Conservation (phyloP, 2,113 vertebrate species). For the Pristiophorus japonicus region DNA sequence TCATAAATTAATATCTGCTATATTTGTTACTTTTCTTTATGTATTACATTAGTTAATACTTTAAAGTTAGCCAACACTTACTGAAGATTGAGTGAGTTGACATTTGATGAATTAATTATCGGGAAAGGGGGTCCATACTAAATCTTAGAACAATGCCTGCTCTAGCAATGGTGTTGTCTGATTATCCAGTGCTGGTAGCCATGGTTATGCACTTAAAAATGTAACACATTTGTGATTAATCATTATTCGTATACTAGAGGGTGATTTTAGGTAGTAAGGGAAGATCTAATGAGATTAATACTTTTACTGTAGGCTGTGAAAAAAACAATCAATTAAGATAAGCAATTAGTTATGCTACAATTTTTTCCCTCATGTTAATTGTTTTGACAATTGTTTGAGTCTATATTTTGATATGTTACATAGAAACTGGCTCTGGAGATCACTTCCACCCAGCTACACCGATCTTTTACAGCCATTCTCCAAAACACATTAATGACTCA, state of each 20-base stretch:
- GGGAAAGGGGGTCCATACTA: neutral
- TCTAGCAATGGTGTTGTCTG: neutral
- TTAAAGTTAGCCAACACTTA: neutral
- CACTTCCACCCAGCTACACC: neutral
- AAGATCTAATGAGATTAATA: neutral
- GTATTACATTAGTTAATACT: neutral
- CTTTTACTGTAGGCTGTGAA: neutral
- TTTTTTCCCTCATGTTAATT: neutral
- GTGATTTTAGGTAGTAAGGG: too few relatives aligned
- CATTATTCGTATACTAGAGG: neutral
- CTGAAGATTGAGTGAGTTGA: neutral
- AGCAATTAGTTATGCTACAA: neutral
- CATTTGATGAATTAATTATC: neutral
- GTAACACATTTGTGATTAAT: neutral
- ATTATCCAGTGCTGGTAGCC: neutral
- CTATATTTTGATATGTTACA: neutral
- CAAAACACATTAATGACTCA: constrained; percentile 4
- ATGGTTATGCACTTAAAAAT: neutral
- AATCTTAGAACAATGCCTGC: neutral
- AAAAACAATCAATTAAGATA: neutral
- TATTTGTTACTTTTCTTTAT: neutral
- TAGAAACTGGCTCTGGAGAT: neutral
- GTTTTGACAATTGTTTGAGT: neutral
- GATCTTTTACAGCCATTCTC: neutral
- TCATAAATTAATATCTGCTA: neutral